Evolutionary conservation across 2,888 invertebrate species (phyloP), one percentile per base, ranked within the genome.

Genomic region (Dioctria linearis): DNA sequence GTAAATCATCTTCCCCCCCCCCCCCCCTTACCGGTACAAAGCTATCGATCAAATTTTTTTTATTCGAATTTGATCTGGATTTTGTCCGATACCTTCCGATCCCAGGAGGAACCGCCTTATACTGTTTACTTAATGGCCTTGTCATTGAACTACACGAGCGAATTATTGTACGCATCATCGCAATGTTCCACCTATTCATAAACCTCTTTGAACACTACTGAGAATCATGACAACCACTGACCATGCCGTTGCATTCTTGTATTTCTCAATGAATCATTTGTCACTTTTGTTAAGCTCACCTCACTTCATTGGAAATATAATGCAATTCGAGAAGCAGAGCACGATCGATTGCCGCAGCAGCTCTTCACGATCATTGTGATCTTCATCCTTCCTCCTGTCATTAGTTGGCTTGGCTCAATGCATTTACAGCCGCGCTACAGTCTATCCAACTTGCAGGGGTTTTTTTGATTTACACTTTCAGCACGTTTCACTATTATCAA

Each of bases 261-360:
- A 75, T 25, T 75, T 75, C 59, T 75, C 73, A 75, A 75, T 75
- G 73, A 75, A 75, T 75, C 46, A 25, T 25, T 25, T 25, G 25
- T 25, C 25, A 40, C 69, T 25, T 75, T 59, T 13, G 11, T 11
- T 43, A 40, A 9, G 59, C 49, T 40, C 59, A 40, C 49, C 40
- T 75, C 69, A 49, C 49, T 40, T 51, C 69, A 4, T n/a, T 4
- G 40, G 54, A 69, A 43, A 67, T 25, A 25, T 25, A 69, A 69
- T 66, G 66, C 66, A 66, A 66, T 43, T 43, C 43, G 66, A 66
- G 66, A 43, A 43, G 66, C 66, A 43, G n/a, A 46, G n/a, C 54
- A 54, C 54, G 54, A n/a, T 11, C 11, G 8, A 54, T 11, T 54
- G n/a, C 40, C 2, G 65, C 65, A 25, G 65, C 40, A 6, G 40